Percentiles rank a stretch among this genome's conserved stretches.
Evolutionary conservation across 2,888 invertebrate genomes (phyloP).

Genomic region (Melanchra persicariae): DNA sequence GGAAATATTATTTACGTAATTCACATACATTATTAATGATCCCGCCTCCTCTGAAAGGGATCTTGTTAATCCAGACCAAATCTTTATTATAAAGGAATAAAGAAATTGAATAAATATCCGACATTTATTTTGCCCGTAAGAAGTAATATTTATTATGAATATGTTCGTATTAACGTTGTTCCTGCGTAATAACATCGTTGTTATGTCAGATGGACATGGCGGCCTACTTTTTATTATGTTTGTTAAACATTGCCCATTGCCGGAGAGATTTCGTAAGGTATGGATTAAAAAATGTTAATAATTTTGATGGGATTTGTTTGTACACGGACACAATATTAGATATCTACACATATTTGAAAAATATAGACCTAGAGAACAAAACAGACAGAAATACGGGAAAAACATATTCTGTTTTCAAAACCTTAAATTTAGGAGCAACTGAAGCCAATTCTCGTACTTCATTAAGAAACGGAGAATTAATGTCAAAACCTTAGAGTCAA

Average conservation of each 20-base stretch:
- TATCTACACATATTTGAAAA: neutral
- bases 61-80: constrained; percentile 60
- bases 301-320: constrained; percentile 1
- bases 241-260: constrained; percentile 10
- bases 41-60: constrained; percentile 52
- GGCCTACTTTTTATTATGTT: constrained; percentile 32
- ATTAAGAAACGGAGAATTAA: too few species aligned
- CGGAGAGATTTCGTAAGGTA: constrained; percentile 20
- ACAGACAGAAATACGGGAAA: too few species aligned
- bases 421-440: too few species aligned
- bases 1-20: constrained; percentile 44
- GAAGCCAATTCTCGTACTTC: too few species aligned
- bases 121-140: constrained; percentile 35
- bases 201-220: constrained; percentile 42
- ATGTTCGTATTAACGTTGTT: constrained; percentile 27
- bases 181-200: constrained; percentile 21
- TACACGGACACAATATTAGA: neutral
- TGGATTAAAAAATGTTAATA: neutral
- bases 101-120: constrained; percentile 52
- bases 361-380: too few species aligned
- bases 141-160: constrained; percentile 44
- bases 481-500: too few species aligned
- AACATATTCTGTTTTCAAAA: too few species aligned
- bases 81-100: constrained; percentile 44
- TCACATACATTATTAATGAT: constrained; percentile 60